These are phyloP conservation scores for Strigamia maritima DNA, from an alignment of 2,888 invertebrate genomes.

Conservation along the genomic window DNA sequence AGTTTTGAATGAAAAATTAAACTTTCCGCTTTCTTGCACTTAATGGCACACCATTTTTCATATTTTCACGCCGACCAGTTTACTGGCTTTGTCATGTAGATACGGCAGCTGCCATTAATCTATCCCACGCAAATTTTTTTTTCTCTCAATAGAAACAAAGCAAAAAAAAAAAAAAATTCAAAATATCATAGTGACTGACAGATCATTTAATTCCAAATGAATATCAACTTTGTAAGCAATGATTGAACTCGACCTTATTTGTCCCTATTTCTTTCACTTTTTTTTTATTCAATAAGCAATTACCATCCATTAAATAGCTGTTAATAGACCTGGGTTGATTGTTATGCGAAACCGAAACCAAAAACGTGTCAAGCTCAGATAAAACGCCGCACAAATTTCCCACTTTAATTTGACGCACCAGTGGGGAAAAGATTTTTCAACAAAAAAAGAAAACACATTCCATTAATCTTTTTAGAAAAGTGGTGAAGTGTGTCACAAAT, in stretches of 20 bases:
- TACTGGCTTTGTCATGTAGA: slow-evolving; percentile 24
- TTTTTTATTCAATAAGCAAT: neutral
- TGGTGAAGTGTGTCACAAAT: slow-evolving; percentile 29
- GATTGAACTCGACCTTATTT: neutral
- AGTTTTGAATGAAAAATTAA: slow-evolving; percentile 27
- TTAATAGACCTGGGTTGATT: neutral
- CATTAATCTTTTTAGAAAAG: slow-evolving; percentile 2
- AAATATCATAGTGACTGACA: slow-evolving; percentile 7
- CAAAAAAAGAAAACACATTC: neutral
- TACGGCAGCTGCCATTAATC: slow-evolving; percentile 27
- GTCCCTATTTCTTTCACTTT: neutral
- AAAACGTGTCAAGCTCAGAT: neutral
- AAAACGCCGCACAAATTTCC: slow-evolving; percentile 1
- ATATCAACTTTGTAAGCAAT: neutral
- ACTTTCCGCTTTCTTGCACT: slow-evolving; percentile 21
- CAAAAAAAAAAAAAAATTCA: neutral
- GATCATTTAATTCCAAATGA: slow-evolving; percentile 21
- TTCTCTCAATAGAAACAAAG: neutral
- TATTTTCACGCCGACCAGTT: slow-evolving; percentile 27
- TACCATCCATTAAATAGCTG: neutral
- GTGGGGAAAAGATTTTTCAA: slow-evolving; percentile 8
- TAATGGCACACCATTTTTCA: slow-evolving; percentile 26
- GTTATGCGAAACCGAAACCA: slow-evolving; percentile 10
- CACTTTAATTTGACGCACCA: slow-evolving; percentile 24
- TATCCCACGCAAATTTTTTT: neutral